Conservation (phyloP, 2,888 invertebrate genomes). For the Eupeodes luniger region DNA sequence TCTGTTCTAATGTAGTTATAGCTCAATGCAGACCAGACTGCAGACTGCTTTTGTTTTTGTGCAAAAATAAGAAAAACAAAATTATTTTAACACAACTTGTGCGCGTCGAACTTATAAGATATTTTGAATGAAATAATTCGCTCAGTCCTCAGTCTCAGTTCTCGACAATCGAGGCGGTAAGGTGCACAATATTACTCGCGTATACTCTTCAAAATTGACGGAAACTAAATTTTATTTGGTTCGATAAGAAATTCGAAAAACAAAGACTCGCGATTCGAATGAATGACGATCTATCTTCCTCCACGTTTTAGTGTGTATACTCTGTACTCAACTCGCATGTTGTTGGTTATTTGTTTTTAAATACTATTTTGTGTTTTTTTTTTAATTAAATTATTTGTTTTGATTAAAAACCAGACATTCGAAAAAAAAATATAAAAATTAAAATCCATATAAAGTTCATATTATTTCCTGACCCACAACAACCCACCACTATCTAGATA, state of each 20-base stretch:
- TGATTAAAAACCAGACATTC: not conserved
- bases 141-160: conserved; percentile 66
- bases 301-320: not conserved
- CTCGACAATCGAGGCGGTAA: conserved; percentile 53
- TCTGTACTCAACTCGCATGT: not conserved
- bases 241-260: conserved; percentile 27
- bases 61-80: conserved; percentile 11
- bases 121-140: conserved; percentile 63
- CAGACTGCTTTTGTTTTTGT: conserved; percentile 4
- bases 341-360: not conserved
- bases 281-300: conserved; percentile 16
- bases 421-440: not conserved
- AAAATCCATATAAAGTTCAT: no score
- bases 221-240: not conserved
- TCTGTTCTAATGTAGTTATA: not conserved
- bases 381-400: conserved; percentile 24
- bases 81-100: conserved; percentile 42
- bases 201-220: not conserved
- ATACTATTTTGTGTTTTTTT: not conserved
- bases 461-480: not conserved
- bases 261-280: conserved; percentile 25
- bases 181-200: conserved; percentile 29
- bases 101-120: conserved; percentile 69
- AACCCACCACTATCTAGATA: no score
- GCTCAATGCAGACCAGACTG: not conserved